phyloP scores from a whole-genome alignment of 2,113 vertebrate genomes.

The Dromiciops gliroides region DNA sequence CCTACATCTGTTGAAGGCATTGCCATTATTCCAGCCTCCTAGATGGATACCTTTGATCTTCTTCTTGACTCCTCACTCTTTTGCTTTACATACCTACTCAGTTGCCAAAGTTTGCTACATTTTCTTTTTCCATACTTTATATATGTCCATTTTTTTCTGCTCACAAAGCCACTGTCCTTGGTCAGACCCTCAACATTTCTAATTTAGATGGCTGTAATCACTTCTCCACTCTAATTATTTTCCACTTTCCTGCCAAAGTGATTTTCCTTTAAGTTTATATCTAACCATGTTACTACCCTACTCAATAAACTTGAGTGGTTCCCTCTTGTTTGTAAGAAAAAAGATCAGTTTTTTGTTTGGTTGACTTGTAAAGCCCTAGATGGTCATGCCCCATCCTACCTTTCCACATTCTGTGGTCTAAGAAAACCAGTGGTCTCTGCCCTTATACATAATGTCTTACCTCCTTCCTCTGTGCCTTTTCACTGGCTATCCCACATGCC shows the following conservation, averaged over 20 bases:
- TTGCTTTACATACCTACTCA: neutral
- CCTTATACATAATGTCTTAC: neutral
- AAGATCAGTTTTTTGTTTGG: neutral
- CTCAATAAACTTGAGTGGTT: neutral
- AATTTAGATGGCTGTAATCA: neutral
- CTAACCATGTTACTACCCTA: no score
- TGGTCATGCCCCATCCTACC: neutral
- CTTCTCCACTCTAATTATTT: neutral
- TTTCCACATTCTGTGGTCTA: neutral
- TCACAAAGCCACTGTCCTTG: neutral
- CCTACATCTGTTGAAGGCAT: neutral
- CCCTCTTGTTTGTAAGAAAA: neutral
- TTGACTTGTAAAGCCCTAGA: neutral
- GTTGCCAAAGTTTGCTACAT: no score
- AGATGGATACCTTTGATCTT: neutral
- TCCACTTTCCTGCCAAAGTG: neutral
- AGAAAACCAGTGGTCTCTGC: neutral
- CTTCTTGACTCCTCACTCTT: neutral
- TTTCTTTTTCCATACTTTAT: no score
- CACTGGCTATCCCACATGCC: neutral
- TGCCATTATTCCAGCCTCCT: neutral
- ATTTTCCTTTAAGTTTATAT: neutral
- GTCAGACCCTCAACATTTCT: neutral
- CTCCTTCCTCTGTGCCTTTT: neutral
- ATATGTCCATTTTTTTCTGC: neutral